phyloP scores from a whole-genome alignment of 92 coral and sea anemone genomes.

The Galaxea fascicularis region DNA sequence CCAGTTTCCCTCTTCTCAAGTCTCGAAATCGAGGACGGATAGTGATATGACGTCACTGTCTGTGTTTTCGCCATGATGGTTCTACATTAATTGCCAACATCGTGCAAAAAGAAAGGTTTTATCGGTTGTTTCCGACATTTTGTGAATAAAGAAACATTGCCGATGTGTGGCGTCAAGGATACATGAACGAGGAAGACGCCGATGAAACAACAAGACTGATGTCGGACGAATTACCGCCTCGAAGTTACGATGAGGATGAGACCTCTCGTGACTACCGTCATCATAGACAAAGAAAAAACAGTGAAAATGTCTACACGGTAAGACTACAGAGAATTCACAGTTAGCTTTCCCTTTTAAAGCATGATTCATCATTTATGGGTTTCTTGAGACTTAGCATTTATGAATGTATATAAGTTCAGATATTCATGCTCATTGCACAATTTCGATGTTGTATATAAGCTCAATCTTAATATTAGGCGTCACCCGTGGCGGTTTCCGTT shows the following conservation, averaged over 20 bases:
- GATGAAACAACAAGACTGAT: constrained; percentile 91
- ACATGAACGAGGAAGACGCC: constrained; percentile 77
- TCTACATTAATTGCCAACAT: neutral
- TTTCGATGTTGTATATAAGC: neutral
- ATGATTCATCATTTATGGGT: neutral
- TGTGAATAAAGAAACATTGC: neutral
- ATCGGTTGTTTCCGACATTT: constrained; percentile 3
- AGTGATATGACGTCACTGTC: constrained; percentile 80
- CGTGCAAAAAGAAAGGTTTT: neutral
- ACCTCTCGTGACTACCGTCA: constrained; percentile 48
- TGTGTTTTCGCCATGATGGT: constrained; percentile 82
- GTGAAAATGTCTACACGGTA: constrained; percentile 21
- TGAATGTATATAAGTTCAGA: neutral
- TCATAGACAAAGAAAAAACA: constrained; percentile 21
- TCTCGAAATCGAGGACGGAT: neutral
- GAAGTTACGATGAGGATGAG: constrained; percentile 17
- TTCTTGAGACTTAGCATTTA: neutral
- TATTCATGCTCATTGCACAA: neutral
- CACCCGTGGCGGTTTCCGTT: neutral
- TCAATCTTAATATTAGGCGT: neutral
- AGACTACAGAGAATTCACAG: neutral
- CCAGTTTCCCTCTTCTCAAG: too few species aligned
- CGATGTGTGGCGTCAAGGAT: constrained; percentile 43
- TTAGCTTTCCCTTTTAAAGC: neutral
- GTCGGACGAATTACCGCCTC: constrained; percentile 73